These are phyloP conservation scores for Lasiurus borealis DNA, from an alignment of 2,113 vertebrate species.

Conservation along the genomic window DNA sequence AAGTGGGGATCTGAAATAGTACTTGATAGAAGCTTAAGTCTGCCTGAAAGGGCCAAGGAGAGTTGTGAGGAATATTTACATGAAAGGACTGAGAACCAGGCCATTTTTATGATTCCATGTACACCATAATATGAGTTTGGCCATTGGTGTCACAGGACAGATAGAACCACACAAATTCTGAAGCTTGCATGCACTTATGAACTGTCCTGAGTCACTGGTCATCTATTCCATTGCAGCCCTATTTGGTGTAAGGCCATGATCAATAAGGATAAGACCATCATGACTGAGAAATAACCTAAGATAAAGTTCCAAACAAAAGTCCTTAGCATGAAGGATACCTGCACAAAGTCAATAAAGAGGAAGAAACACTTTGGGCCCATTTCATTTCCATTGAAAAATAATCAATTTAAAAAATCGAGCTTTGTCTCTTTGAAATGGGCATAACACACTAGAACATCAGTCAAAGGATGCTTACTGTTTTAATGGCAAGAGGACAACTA, in stretches of 20 bases:
- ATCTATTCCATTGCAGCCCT: neutral
- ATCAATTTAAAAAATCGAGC: neutral
- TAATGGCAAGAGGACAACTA: neutral
- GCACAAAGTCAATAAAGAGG: neutral
- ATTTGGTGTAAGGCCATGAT: neutral
- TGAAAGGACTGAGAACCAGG: neutral
- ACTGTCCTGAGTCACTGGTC: neutral
- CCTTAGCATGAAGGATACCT: neutral
- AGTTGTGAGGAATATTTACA: neutral
- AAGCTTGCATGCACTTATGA: neutral
- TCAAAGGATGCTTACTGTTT: neutral
- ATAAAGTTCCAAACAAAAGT: neutral
- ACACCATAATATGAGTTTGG: neutral
- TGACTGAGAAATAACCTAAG: neutral
- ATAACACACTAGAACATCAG: neutral
- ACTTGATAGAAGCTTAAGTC: neutral
- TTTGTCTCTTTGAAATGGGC: neutral
- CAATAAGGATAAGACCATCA: neutral
- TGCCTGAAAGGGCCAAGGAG: neutral
- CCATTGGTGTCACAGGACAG: neutral
- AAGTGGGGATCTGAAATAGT: neutral
- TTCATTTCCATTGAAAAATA: slow-evolving; percentile 34
- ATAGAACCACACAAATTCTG: slow-evolving; percentile 18
- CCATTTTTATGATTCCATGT: slow-evolving; percentile 12
- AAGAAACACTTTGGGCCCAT: neutral